phyloP scores from a whole-genome alignment of 2,797 vertebrate genomes.

The Gallinago solitaria region DNA sequence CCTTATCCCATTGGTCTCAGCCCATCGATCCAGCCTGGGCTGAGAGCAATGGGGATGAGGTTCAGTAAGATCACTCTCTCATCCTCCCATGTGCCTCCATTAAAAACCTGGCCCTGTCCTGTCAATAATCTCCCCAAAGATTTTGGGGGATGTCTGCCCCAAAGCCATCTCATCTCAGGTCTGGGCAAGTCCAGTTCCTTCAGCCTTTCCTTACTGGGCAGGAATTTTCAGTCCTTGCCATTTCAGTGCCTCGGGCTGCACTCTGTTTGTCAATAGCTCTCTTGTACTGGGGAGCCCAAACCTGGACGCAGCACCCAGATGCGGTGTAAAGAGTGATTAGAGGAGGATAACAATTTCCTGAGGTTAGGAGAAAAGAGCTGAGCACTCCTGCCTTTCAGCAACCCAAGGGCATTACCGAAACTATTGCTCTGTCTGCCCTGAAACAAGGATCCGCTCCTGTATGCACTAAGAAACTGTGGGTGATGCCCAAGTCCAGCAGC shows the following conservation, averaged over 20 bases:
- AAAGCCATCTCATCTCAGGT: not conserved
- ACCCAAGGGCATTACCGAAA: not conserved
- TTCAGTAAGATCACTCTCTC: not conserved
- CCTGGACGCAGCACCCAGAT: accelerated
- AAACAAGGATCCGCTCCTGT: not conserved
- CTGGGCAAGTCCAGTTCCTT: not conserved
- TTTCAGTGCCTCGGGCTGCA: not conserved
- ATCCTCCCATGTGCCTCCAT: not conserved
- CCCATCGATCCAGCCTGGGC: too few relatives aligned
- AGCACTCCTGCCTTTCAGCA: not conserved
- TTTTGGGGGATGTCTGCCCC: not conserved
- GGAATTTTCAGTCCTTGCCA: not conserved
- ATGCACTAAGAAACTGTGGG: not conserved
- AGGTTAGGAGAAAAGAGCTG: not conserved
- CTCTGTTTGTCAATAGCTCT: not conserved
- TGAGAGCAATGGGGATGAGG: too few relatives aligned
- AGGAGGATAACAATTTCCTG: not conserved
- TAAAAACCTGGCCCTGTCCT: not conserved
- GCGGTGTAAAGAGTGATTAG: not conserved
- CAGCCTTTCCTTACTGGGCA: not conserved
- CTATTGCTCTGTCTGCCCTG: not conserved
- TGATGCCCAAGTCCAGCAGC: not conserved
- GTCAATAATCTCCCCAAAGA: not conserved
- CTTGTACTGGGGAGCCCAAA: not conserved
- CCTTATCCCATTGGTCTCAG: too few relatives aligned